Percentiles rank a stretch among this genome's conserved stretches.
Evolutionary conservation across 2,113 vertebrate species (phyloP).

Genomic region (Oreotrochilus melanogaster): DNA sequence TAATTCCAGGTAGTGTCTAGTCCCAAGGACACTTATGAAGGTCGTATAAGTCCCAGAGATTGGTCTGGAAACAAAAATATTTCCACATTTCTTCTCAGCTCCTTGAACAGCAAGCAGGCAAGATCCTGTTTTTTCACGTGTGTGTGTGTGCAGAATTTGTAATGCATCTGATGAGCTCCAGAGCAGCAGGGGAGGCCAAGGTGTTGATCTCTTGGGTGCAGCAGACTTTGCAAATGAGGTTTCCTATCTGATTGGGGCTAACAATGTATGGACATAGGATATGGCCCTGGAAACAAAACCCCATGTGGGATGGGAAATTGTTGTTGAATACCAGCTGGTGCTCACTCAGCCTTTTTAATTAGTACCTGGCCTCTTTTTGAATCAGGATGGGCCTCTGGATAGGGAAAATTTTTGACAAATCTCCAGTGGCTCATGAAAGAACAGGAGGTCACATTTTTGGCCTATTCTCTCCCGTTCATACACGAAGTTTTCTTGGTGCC

Average conservation of each 20-base stretch:
- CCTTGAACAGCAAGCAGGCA: not conserved
- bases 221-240: not conserved
- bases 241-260: not conserved
- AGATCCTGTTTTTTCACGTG: accelerated
- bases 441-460: not conserved
- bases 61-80: not conserved
- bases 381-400: not conserved
- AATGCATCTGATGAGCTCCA: not conserved
- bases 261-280: not conserved
- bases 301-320: not conserved
- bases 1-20: not conserved
- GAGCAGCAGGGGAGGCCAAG: not conserved
- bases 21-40: accelerated
- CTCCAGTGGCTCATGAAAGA: not conserved
- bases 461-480: not conserved
- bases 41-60: not conserved
- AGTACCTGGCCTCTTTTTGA: not conserved
- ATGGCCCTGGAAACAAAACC: not conserved
- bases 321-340: not conserved
- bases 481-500: not conserved
- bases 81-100: not conserved
- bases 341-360: not conserved
- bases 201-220: not conserved
- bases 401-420: not conserved
- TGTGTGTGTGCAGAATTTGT: accelerated